Evolutionary conservation across 2,113 vertebrate genomes (phyloP).

Genomic region (Urocynchramus pylzowi): DNA sequence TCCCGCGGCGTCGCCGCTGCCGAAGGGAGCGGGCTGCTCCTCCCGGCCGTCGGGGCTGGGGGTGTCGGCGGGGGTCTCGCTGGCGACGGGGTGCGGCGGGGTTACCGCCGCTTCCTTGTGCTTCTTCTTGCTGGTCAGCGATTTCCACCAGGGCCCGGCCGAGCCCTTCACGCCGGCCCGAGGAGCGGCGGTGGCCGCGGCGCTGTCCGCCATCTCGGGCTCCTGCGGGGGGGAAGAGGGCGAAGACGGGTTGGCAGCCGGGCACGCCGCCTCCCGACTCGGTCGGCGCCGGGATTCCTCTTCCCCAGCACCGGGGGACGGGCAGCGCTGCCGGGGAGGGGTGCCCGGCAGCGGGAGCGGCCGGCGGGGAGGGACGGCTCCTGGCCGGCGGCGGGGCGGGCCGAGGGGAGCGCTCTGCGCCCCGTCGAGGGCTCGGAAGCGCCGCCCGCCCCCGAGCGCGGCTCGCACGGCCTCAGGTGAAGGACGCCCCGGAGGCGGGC

Average conservation of each 20-base stretch:
- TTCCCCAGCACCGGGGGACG: background rate
- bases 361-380: background rate
- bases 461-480: background rate
- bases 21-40: slow-evolving; percentile 25
- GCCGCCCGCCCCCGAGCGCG: background rate
- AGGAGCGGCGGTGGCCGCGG: slow-evolving; percentile 21
- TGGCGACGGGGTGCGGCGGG: background rate
- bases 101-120: slow-evolving; percentile 56
- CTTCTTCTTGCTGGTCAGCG: slow-evolving; percentile 75
- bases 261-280: background rate
- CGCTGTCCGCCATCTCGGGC: slow-evolving; percentile 70
- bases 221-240: background rate
- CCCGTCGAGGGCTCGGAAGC: background rate
- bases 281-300: background rate
- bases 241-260: background rate
- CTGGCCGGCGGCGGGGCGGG: background rate
- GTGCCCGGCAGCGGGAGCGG: background rate
- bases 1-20: slow-evolving; percentile 69
- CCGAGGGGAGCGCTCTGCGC: background rate
- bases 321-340: background rate
- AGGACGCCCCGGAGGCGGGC: background rate
- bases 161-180: slow-evolving; percentile 4
- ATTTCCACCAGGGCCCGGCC: slow-evolving; percentile 77
- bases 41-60: slow-evolving; percentile 45
- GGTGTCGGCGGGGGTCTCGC: background rate